Percentiles rank a stretch among this genome's conserved stretches.
Evolutionary conservation across 2,797 vertebrate genomes (phyloP).

Genomic region (Kryptopterus vitreolus): DNA sequence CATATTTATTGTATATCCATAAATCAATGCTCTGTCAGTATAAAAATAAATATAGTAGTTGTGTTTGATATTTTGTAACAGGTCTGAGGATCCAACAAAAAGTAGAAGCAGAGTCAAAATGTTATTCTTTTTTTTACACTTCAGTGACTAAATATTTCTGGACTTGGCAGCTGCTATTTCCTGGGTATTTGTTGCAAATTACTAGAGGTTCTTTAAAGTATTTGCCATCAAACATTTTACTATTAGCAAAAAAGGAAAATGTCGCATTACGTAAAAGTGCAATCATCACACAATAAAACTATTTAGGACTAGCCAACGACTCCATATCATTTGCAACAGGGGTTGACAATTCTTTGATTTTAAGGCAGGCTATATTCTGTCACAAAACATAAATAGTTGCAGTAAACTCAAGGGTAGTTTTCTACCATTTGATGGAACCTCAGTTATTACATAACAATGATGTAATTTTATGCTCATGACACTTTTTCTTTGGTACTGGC

Average conservation of each 20-base stretch:
- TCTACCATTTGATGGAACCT: background rate
- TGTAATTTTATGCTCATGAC: background rate
- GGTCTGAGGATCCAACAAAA: background rate
- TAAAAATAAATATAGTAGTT: background rate
- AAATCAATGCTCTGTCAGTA: background rate
- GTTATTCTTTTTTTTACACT: constrained; percentile 10
- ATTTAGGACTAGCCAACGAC: constrained; percentile 16
- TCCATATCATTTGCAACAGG: background rate
- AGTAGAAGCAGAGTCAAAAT: background rate
- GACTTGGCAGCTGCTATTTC: constrained; percentile 17
- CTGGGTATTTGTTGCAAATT: constrained; percentile 1
- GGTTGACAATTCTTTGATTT: constrained; percentile 33
- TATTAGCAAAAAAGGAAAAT: constrained; percentile 33
- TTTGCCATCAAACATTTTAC: constrained; percentile 10
- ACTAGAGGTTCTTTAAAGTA: constrained; percentile 5
- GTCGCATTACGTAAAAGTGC: constrained; percentile 16
- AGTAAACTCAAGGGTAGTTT: background rate
- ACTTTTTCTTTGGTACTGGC: background rate
- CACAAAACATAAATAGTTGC: constrained; percentile 31
- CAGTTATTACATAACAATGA: background rate
- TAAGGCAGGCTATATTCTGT: constrained; percentile 14
- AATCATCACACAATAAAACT: constrained; percentile 35
- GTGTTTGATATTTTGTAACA: background rate
- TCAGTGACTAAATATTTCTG: background rate
- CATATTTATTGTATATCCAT: background rate